Evolutionary conservation across 2,888 invertebrate genomes (phyloP).

Genomic region (Drosophila putrida): DNA sequence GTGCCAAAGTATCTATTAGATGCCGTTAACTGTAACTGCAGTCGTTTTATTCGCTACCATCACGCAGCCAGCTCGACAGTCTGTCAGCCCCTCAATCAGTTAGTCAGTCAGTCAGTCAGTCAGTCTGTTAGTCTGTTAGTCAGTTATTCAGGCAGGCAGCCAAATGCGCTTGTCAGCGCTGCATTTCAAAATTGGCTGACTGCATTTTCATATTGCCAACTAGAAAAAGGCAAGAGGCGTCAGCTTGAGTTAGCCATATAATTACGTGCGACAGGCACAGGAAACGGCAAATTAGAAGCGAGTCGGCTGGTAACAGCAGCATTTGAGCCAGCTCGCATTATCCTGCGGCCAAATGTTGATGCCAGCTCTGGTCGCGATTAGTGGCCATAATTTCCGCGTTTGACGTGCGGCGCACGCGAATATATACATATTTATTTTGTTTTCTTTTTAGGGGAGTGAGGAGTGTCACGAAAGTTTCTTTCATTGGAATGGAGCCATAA

Average conservation of each 20-base stretch:
- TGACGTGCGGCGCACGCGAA: slow-evolving; percentile 55
- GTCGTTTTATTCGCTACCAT: slow-evolving; percentile 66
- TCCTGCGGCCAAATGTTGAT: slow-evolving; percentile 63
- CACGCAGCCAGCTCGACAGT: slow-evolving; percentile 59
- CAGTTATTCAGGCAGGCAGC: slow-evolving; percentile 32
- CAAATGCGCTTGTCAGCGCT: slow-evolving; percentile 69
- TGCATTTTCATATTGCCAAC: slow-evolving; percentile 42
- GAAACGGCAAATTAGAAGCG: slow-evolving; percentile 73
- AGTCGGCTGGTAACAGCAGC: slow-evolving; percentile 8
- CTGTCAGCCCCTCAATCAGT: slow-evolving; percentile 1
- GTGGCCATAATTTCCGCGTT: slow-evolving; percentile 58
- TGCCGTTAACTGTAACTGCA: slow-evolving; percentile 78
- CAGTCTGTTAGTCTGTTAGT: slow-evolving; percentile 8
- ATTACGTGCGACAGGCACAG: slow-evolving; percentile 74
- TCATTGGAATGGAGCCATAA: slow-evolving; percentile 69
- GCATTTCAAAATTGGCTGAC: slow-evolving; percentile 61
- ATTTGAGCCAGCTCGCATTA: slow-evolving; percentile 54
- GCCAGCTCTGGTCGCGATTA: slow-evolving; percentile 49
- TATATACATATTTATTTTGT: not conserved
- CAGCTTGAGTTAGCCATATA: slow-evolving; percentile 42
- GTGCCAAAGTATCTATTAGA: slow-evolving; percentile 81
- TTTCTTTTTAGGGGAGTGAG: not conserved
- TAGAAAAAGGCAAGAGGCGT: slow-evolving; percentile 14
- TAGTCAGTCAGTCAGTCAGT: not conserved
- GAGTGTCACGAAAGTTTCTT: slow-evolving; percentile 38